These are phyloP conservation scores for Euplagia quadripunctaria DNA, from an alignment of 2,888 invertebrate species.

Conservation along the genomic window DNA sequence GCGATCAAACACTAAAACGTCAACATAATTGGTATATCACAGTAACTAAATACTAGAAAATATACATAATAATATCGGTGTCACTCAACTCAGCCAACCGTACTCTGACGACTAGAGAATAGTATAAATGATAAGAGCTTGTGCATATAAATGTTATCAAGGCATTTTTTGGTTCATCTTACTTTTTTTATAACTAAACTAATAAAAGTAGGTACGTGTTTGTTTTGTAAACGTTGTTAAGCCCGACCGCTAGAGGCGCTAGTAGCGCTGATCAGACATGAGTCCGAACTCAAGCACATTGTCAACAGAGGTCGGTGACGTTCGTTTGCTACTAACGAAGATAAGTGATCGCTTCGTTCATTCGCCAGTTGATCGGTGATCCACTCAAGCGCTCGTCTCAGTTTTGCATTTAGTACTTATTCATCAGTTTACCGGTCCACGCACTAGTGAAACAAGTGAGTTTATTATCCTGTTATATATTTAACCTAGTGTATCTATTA, in stretches of 20 bases:
- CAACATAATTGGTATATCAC: too few relatives aligned
- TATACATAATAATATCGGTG: neutral
- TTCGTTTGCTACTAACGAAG: slow-evolving; percentile 52
- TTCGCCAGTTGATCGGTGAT: slow-evolving; percentile 20
- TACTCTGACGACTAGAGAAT: neutral
- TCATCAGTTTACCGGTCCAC: slow-evolving; percentile 28
- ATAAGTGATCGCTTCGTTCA: slow-evolving; percentile 43
- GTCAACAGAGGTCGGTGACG: slow-evolving; percentile 32
- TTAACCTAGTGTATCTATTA: neutral
- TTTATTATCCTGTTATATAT: slow-evolving; percentile 4
- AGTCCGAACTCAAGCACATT: slow-evolving; percentile 18
- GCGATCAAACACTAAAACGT: too few relatives aligned
- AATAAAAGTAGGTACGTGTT: neutral
- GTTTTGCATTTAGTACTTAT: slow-evolving; percentile 31
- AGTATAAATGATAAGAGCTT: neutral
- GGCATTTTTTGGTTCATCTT: neutral
- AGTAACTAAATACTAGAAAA: neutral
- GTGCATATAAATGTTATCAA: neutral
- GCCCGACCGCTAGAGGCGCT: neutral
- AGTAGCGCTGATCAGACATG: slow-evolving; percentile 3
- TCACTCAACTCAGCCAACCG: neutral
- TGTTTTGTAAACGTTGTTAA: too few relatives aligned
- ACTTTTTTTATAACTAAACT: neutral
- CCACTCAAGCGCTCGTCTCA: slow-evolving; percentile 26
- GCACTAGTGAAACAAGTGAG: slow-evolving; percentile 35